Evolutionary conservation across 2,888 invertebrate species (phyloP).

Genomic region (Nemurella pictetii): DNA sequence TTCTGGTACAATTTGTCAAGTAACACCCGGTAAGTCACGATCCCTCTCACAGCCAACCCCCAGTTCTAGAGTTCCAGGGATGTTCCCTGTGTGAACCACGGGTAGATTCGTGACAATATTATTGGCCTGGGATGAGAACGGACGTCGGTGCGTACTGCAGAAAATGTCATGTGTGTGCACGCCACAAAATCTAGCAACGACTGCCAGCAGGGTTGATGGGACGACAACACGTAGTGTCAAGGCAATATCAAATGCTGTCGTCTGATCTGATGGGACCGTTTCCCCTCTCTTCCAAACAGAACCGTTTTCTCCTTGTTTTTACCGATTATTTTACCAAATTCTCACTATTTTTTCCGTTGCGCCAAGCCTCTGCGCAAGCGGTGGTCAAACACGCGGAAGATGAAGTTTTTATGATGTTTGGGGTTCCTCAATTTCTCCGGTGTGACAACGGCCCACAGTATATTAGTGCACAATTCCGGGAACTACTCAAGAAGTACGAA

Average conservation of each 20-base stretch:
- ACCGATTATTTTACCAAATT: neutral
- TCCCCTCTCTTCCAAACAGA: conserved; percentile 33
- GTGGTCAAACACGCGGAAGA: neutral
- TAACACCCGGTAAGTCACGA: no score
- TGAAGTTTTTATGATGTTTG: neutral
- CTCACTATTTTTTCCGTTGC: neutral
- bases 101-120: no score
- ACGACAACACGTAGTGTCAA: conserved; percentile 39
- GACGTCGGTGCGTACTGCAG: neutral
- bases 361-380: neutral
- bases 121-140: conserved; percentile 42
- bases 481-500: neutral
- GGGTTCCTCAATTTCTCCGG: neutral
- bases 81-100: no score
- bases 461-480: neutral
- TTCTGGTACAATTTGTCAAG: no score
- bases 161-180: neutral
- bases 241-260: conserved; percentile 40
- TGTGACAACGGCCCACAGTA: neutral
- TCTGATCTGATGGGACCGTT: conserved; percentile 43
- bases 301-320: no score
- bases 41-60: no score
- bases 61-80: no score
- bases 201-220: neutral
- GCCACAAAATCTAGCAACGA: neutral